phyloP scores from a whole-genome alignment of 1,140 invertebrate genomes.

The Caenorhabditis brenneri region DNA sequence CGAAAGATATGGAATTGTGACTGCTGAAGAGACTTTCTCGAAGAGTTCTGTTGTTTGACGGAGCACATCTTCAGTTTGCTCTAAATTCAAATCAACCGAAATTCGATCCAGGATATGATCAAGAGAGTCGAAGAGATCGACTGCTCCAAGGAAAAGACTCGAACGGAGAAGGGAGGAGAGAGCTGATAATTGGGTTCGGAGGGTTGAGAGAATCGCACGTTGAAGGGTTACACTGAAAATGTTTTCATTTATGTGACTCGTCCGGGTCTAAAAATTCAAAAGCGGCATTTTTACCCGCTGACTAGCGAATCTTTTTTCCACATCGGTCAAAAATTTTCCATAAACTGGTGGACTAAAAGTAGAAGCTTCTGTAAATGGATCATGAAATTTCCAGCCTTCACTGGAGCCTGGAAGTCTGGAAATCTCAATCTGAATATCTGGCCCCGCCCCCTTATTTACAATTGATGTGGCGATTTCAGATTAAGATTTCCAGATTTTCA shows the following conservation, averaged over 20 bases:
- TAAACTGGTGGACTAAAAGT: too few relatives aligned
- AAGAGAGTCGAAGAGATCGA: not conserved
- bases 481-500: too few relatives aligned
- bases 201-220: not conserved
- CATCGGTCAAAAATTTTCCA: too few relatives aligned
- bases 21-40: not conserved
- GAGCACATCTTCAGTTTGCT: constrained; percentile 57
- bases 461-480: too few relatives aligned
- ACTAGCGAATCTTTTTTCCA: too few relatives aligned
- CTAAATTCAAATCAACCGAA: constrained; percentile 56
- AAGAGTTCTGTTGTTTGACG: not conserved
- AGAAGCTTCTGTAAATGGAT: too few relatives aligned
- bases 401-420: too few relatives aligned
- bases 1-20: constrained; percentile 19
- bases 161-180: constrained; percentile 7
- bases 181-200: not conserved
- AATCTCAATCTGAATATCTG: too few relatives aligned
- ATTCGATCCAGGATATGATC: constrained; percentile 45
- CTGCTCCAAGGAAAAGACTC: constrained; percentile 7
- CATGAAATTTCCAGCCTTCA: too few relatives aligned
- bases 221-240: constrained; percentile 25
- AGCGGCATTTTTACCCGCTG: too few relatives aligned
- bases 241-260: constrained; percentile 28
- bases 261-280: not conserved
- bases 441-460: too few relatives aligned